Conservation (phyloP, 2,888 invertebrate species). For the Caenorhabditis sinica region DNA sequence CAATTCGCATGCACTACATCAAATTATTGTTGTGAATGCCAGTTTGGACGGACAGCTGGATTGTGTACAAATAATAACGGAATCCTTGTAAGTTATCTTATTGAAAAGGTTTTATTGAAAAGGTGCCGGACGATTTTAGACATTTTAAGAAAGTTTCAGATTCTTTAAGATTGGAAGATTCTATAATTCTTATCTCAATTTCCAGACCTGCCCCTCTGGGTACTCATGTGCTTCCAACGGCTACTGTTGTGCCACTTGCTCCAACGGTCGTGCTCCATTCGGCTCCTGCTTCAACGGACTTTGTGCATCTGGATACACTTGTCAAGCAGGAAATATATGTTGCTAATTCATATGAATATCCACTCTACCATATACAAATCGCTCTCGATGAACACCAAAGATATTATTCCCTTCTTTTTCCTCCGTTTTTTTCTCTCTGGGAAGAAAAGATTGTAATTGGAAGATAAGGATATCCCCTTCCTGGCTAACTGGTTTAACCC, state of each 20-base stretch:
- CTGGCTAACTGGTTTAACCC: constrained; percentile 51
- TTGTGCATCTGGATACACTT: constrained; percentile 76
- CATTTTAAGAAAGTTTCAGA: too few species aligned
- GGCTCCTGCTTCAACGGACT: constrained; percentile 78
- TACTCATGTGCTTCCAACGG: constrained; percentile 71
- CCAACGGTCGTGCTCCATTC: constrained; percentile 72
- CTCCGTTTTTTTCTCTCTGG: neutral
- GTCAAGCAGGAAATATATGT: constrained; percentile 79
- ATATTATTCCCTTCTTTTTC: neutral
- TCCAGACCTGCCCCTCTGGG: constrained; percentile 76
- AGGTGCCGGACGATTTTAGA: too few species aligned
- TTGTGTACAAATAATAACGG: too few species aligned
- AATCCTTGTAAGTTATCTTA: too few species aligned
- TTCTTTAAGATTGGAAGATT: too few species aligned
- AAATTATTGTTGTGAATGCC: constrained; percentile 81
- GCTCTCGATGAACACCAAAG: constrained; percentile 29
- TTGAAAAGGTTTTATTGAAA: neutral
- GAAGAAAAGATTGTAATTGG: constrained; percentile 13
- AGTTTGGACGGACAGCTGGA: constrained; percentile 76
- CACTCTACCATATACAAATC: neutral
- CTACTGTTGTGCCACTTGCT: constrained; percentile 78
- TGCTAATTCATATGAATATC: constrained; percentile 64
- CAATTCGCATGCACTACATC: constrained; percentile 76
- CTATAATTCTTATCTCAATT: too few species aligned
- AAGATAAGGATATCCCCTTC: constrained; percentile 10